These are phyloP conservation scores for Deilephila elpenor DNA, from an alignment of 2,888 invertebrate genomes.

Conservation along the genomic window DNA sequence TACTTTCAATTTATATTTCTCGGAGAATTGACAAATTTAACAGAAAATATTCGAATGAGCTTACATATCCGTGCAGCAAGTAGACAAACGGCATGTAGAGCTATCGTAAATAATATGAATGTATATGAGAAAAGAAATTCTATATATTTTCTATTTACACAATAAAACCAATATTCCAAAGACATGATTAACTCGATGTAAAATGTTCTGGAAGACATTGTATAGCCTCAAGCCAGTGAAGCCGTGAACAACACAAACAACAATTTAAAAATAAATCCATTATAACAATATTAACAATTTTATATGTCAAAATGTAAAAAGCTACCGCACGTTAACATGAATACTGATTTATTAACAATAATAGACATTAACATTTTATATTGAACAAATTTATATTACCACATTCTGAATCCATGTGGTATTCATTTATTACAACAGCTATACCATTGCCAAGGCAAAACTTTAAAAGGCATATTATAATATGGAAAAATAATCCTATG, in stretches of 20 bases:
- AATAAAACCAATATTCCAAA: conserved; percentile 71
- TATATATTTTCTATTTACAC: conserved; percentile 33
- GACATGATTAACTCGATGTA: conserved; percentile 54
- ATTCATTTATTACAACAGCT: conserved; percentile 33
- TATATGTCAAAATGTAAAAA: conserved; percentile 34
- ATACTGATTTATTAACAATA: conserved; percentile 42
- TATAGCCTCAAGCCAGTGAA: conserved; percentile 50
- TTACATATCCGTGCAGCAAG: background rate
- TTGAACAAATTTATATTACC: conserved; percentile 29
- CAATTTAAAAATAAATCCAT: conserved; percentile 42
- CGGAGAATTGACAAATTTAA: background rate
- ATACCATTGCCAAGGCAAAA: conserved; percentile 33
- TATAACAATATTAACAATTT: conserved; percentile 39
- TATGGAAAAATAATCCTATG: conserved; percentile 24
- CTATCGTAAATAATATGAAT: conserved; percentile 34
- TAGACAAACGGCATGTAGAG: conserved; percentile 41
- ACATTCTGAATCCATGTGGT: conserved; percentile 36
- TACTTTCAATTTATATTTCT: background rate
- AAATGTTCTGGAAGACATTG: conserved; percentile 71
- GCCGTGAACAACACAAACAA: conserved; percentile 31
- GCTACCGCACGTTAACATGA: conserved; percentile 35
- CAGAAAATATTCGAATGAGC: background rate
- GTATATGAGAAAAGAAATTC: conserved; percentile 39
- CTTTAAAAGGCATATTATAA: conserved; percentile 38
- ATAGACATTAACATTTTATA: conserved; percentile 21